phyloP scores from a whole-genome alignment of 2,113 vertebrate genomes.

The Gymnobelideus leadbeateri region DNA sequence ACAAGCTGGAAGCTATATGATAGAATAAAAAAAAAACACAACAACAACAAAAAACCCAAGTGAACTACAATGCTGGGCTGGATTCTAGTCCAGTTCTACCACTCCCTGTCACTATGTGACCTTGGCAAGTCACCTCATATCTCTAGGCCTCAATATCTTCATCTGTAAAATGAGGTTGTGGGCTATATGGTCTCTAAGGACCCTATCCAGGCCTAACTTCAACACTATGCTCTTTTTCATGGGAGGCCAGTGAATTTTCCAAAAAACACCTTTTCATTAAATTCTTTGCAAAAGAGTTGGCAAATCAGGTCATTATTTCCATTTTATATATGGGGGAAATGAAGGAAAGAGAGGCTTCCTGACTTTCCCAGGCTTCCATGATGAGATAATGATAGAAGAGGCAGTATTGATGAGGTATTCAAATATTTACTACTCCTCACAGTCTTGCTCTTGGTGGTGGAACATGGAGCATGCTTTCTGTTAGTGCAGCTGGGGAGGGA shows the following conservation, averaged over 20 bases:
- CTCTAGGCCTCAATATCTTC: neutral
- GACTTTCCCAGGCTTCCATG: neutral
- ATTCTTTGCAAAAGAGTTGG: neutral
- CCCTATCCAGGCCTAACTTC: neutral
- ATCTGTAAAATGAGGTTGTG: neutral
- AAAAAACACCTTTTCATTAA: neutral
- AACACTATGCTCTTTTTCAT: neutral
- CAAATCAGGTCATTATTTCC: neutral
- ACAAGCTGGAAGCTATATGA: neutral
- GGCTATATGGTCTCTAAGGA: neutral
- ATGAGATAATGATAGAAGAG: neutral
- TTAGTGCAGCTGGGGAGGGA: neutral
- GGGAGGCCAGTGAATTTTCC: neutral
- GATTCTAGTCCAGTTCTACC: neutral
- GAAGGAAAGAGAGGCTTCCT: neutral
- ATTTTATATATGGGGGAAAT: slow-evolving; percentile 4
- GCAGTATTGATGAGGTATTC: neutral
- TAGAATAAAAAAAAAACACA: neutral
- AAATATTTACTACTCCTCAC: neutral
- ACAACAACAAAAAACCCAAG: neutral
- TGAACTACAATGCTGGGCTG: neutral
- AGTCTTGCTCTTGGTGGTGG: neutral
- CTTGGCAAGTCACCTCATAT: neutral
- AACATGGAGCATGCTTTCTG: no score
- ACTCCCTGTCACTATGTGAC: no score